Percentiles rank a stretch among this genome's conserved stretches.
Evolutionary conservation across 2,797 vertebrate genomes (phyloP).

Genomic region (Rhynchotus rufescens): DNA sequence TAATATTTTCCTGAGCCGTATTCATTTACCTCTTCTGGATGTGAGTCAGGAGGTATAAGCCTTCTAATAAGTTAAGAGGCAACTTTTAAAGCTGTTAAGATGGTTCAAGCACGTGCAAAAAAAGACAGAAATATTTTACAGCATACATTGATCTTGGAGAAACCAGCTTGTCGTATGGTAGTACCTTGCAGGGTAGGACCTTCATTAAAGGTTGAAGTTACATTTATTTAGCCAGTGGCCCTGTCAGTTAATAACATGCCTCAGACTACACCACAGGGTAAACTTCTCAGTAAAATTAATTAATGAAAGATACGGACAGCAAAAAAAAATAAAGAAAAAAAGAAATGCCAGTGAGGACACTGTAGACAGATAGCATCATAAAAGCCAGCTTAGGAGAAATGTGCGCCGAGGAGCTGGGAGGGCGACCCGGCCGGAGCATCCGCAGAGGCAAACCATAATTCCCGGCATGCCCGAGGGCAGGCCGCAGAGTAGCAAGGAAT

Average conservation of each 20-base stretch:
- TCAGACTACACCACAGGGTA: background rate
- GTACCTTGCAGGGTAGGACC: background rate
- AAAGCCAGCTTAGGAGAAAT: background rate
- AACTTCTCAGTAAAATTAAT: background rate
- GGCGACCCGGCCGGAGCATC: background rate
- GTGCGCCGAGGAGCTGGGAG: background rate
- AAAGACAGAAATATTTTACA: background rate
- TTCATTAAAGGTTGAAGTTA: too few species aligned
- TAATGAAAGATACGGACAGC: background rate
- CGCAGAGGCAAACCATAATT: background rate
- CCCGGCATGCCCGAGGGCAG: background rate
- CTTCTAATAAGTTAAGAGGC: background rate
- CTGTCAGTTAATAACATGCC: background rate
- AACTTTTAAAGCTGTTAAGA: background rate
- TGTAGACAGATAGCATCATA: rapidly evolving
- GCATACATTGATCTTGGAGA: background rate
- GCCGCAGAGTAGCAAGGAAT: background rate
- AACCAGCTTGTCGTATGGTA: background rate
- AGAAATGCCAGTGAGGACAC: background rate
- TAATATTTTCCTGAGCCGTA: background rate
- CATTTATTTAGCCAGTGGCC: background rate
- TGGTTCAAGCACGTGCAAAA: background rate
- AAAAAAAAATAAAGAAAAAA: too few species aligned
- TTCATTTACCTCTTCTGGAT: background rate
- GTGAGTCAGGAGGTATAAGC: background rate